A percentile compares a stretch with the other conserved stretches of the same genome.
phyloP scores from a whole-genome alignment of 1,140 invertebrate species.

The Gonatopus flavifemur region DNA sequence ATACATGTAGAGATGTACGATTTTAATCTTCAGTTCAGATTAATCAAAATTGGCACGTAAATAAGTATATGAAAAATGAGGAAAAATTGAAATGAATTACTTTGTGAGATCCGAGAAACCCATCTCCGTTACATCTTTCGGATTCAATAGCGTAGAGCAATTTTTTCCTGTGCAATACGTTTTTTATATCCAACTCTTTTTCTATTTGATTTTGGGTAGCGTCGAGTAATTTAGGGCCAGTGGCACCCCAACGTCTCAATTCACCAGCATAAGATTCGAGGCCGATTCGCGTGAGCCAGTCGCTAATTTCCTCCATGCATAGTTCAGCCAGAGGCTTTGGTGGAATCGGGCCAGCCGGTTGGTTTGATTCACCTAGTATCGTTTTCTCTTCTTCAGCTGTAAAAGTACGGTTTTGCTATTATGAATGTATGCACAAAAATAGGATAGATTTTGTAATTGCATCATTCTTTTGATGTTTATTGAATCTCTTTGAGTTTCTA shows the following conservation, averaged over 20 bases:
- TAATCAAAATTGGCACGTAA: neutral
- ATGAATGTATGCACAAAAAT: neutral
- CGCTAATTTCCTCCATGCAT: conserved; percentile 80
- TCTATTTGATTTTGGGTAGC: conserved; percentile 82
- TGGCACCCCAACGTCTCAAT: conserved; percentile 79
- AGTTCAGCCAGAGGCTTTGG: conserved; percentile 73
- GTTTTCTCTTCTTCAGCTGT: conserved; percentile 71
- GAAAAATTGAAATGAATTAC: conserved; percentile 24
- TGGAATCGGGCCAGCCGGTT: conserved; percentile 46
- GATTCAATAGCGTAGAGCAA: conserved; percentile 76
- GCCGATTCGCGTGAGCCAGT: conserved; percentile 87
- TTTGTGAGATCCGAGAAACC: conserved; percentile 52
- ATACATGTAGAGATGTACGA: neutral
- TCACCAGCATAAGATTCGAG: conserved; percentile 81
- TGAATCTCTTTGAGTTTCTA: neutral
- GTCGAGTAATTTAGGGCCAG: conserved; percentile 78
- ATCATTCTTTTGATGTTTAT: conserved; percentile 9
- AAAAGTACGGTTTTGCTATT: no score
- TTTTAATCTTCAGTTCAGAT: neutral
- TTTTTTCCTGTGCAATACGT: conserved; percentile 89
- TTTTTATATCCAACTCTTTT: conserved; percentile 84
- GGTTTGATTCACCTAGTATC: conserved; percentile 56
- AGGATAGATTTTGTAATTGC: conserved; percentile 1
- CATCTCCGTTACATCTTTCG: conserved; percentile 56
- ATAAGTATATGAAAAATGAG: neutral